These are phyloP conservation scores for Tinea trinotella DNA, from an alignment of 2,888 invertebrate species.

Conservation along the genomic window DNA sequence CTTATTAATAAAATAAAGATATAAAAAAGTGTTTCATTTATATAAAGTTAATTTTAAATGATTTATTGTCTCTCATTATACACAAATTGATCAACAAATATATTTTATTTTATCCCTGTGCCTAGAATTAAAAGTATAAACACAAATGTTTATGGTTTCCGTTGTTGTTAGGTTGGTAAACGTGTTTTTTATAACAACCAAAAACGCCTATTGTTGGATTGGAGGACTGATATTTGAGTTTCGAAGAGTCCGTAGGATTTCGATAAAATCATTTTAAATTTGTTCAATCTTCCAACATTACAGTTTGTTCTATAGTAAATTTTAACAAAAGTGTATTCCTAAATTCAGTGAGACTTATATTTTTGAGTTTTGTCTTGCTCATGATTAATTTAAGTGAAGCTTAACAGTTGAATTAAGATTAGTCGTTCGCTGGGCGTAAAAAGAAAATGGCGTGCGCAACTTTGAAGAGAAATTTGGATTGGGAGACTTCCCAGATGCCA, in stretches of 20 bases:
- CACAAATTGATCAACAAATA: too few relatives aligned
- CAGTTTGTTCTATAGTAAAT: neutral
- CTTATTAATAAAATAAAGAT: too few relatives aligned
- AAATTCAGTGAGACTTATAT: constrained; percentile 31
- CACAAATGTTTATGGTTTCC: neutral
- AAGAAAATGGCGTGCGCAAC: constrained; percentile 98
- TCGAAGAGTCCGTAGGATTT: neutral
- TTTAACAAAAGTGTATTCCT: neutral
- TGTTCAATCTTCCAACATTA: neutral
- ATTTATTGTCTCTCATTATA: too few relatives aligned
- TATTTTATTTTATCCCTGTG: too few relatives aligned
- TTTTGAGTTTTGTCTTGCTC: constrained; percentile 40
- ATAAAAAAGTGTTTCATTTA: too few relatives aligned
- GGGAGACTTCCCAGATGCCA: constrained; percentile 92
- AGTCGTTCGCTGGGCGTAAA: constrained; percentile 74
- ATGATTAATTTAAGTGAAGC: constrained; percentile 42
- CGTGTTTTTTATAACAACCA: neutral
- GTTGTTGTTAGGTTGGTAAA: constrained; percentile 15
- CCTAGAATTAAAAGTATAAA: neutral
- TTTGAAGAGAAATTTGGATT: constrained; percentile 94
- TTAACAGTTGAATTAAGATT: constrained; percentile 34
- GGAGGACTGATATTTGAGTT: neutral
- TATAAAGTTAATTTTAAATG: too few relatives aligned
- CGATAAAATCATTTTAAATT: constrained; percentile 14
- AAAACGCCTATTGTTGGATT: neutral